These are phyloP conservation scores for Ceyx margarethae DNA, from an alignment of 2,113 vertebrate genomes.

Conservation along the genomic window DNA sequence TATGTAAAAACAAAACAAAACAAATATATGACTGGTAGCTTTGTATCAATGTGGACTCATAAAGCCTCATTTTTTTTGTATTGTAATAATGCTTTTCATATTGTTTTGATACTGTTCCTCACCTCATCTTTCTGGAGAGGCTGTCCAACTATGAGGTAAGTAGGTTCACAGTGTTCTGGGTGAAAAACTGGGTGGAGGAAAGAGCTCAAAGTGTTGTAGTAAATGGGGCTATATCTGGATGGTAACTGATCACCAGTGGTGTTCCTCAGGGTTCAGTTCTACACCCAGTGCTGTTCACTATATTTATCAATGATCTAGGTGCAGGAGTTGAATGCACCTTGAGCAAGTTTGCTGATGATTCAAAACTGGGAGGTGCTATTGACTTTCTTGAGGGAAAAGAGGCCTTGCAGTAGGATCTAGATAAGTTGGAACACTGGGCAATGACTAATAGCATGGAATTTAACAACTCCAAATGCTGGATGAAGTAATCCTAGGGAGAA, in stretches of 20 bases:
- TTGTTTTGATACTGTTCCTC: background rate
- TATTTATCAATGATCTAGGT: background rate
- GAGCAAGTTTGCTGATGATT: background rate
- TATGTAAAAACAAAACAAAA: too few species aligned
- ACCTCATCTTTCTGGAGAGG: background rate
- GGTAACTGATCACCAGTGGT: accelerated
- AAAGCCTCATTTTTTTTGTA: background rate
- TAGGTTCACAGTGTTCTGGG: accelerated
- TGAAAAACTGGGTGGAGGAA: background rate
- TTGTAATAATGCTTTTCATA: background rate
- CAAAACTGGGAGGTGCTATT: background rate
- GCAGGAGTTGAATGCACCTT: background rate
- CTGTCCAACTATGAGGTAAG: background rate
- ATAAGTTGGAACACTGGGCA: background rate
- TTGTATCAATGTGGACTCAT: background rate
- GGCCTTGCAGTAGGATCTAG: background rate
- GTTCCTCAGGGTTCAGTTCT: background rate
- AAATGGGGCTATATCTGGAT: background rate
- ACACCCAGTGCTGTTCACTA: background rate
- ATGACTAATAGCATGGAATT: background rate
- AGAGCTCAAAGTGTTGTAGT: background rate
- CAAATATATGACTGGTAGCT: background rate
- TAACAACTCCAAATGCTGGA: background rate
- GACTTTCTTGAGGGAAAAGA: background rate
- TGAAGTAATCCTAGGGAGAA: accelerated